Percentiles rank a stretch among this genome's conserved stretches.
Conservation (phyloP, 2,888 invertebrate genomes). For the Hedya salicella region DNA sequence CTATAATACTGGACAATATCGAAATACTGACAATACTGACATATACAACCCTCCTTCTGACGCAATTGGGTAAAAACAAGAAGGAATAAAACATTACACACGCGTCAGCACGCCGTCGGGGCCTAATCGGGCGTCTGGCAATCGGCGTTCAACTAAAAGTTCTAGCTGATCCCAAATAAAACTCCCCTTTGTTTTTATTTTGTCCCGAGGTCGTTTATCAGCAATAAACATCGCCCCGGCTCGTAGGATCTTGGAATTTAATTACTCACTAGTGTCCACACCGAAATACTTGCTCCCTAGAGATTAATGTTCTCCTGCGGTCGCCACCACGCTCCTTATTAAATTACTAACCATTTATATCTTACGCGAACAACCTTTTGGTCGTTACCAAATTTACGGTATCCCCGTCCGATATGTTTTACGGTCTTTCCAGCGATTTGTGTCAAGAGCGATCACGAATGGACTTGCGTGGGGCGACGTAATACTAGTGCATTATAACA, state of each 20-base stretch:
- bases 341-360: constrained; percentile 52
- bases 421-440: constrained; percentile 46
- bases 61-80: too few species aligned
- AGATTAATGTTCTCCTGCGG: constrained; percentile 54
- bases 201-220: constrained; percentile 55
- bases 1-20: too few species aligned
- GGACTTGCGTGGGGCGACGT: constrained; percentile 39
- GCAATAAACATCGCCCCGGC: constrained; percentile 55
- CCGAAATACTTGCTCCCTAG: constrained; percentile 51
- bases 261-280: constrained; percentile 70
- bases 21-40: too few species aligned
- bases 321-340: constrained; percentile 47
- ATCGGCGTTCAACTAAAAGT: constrained; percentile 34
- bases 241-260: constrained; percentile 65
- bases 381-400: constrained; percentile 45
- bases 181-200: constrained; percentile 59
- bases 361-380: constrained; percentile 44
- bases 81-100: neutral
- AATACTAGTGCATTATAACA: constrained; percentile 38
- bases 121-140: constrained; percentile 29
- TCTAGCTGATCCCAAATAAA: constrained; percentile 34
- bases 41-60: too few species aligned
- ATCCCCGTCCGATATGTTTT: constrained; percentile 40
- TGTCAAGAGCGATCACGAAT: constrained; percentile 48
- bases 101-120: neutral